Evolutionary conservation across 1,140 invertebrate species (phyloP).

Genomic region (Bacillus rossius): DNA sequence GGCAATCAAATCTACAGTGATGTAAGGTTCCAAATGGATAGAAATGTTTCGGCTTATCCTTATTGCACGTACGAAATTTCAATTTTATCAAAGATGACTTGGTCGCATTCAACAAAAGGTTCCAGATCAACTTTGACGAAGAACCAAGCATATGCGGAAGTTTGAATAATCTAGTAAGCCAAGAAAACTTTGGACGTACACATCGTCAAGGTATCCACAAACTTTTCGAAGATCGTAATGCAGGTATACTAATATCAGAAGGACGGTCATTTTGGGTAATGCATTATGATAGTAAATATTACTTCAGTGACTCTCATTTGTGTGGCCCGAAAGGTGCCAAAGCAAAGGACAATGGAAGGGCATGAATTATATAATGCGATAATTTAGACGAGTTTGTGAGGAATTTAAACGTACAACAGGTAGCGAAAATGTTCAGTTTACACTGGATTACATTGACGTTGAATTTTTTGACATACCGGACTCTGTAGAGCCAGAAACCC

Average conservation of each 20-base stretch:
- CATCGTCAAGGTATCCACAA: neutral
- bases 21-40: too few species aligned
- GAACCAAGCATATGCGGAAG: conserved; percentile 1
- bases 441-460: conserved; percentile 1
- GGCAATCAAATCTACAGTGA: too few species aligned
- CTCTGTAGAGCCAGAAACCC: neutral
- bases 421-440: neutral
- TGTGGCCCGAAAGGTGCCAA: neutral
- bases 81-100: neutral
- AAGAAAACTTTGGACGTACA: neutral
- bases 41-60: too few species aligned
- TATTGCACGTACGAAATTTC: neutral
- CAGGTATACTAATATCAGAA: too few species aligned
- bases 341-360: conserved; percentile 4
- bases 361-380: neutral
- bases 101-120: neutral
- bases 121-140: neutral
- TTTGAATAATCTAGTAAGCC: neutral
- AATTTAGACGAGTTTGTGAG: conserved; percentile 1
- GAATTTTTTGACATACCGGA: neutral
- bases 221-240: too few species aligned
- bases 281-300: neutral
- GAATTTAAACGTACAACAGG: neutral
- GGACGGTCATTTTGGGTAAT: too few species aligned
- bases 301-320: conserved; percentile 4